Evolutionary conservation across 2,797 vertebrate genomes (phyloP), one percentile per base, ranked within the genome.

Genomic region (Scolopax rusticola): DNA sequence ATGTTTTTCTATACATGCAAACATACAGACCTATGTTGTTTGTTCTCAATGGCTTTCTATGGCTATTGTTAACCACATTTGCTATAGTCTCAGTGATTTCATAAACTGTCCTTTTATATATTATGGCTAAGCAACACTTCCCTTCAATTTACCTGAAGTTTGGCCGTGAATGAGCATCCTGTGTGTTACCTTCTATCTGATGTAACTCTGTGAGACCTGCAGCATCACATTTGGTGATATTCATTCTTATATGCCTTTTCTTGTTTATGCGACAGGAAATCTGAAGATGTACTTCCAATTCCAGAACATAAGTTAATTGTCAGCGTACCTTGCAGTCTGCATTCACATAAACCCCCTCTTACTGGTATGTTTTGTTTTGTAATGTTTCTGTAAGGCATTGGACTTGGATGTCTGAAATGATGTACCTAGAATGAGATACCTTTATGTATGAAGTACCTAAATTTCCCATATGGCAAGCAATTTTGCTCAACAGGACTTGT

Each of bases 331-430:
- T 99, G 99, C 90, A 95, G 96, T 33, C 98, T 99, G 63, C 99
- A 99, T 96, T 99, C 99, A 76, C 99, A 99, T 88, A 99, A 99
- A 83, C 99, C 99, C 6, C 98, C 99, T 27, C 98, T 99, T 30
- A 96, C 99, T 96, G 99, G 99, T 99, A 98, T 73, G 5, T 8
- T 50, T 74, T 73, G 43, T 27, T 40, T 12, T 11, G 4, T 61
- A 32, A 15, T n/a, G 8, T 85, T 90, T 92, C 47, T 89, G 27
- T 69, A 43, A 24, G 1, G 0, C n/a, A 27, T 76, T 81, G 36
- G 10, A 48, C 56, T 69, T 73, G 53, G 27, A 9, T 15, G 2
- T 76, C 18, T 84, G 27, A 60, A 65, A 41, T 17, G 15, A n/a
- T 47, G 53, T 45, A 50, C 28, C 20, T 70, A 43, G n/a, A 33